phyloP scores from a whole-genome alignment of 2,797 vertebrate genomes.

The Chrosomus eos region DNA sequence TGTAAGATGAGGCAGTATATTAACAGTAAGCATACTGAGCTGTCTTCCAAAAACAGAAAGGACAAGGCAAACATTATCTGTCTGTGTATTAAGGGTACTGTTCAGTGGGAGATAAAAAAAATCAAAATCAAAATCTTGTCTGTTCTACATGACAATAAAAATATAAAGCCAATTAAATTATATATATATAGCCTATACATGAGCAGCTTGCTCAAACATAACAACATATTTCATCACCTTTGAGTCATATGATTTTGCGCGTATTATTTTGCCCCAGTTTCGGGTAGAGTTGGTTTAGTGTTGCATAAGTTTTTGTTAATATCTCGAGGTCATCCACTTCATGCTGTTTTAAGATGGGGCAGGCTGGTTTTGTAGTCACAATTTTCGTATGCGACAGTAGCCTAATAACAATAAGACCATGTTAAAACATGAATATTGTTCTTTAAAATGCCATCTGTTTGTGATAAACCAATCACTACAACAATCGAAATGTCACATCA shows the following conservation, averaged over 20 bases:
- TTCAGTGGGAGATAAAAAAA: background rate
- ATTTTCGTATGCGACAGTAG: background rate
- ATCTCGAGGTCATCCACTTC: background rate
- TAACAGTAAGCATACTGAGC: background rate
- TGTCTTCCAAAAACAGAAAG: conserved; percentile 30
- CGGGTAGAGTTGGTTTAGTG: background rate
- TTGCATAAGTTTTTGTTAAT: background rate
- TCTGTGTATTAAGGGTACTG: background rate
- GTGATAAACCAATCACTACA: background rate
- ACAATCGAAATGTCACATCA: background rate
- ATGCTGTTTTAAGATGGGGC: background rate
- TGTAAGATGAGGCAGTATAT: conserved; percentile 22
- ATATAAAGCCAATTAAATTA: no score
- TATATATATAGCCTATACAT: no score
- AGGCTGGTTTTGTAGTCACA: background rate
- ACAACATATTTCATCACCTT: background rate
- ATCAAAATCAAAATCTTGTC: background rate
- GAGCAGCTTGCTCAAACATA: background rate
- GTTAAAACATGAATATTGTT: no score
- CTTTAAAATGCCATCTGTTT: background rate
- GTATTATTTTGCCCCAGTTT: background rate
- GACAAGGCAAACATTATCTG: background rate
- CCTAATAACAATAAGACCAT: background rate
- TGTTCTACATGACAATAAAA: background rate
- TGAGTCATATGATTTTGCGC: background rate